Evolutionary conservation across 2,888 invertebrate genomes (phyloP).

Genomic region (Carabus problematicus): DNA sequence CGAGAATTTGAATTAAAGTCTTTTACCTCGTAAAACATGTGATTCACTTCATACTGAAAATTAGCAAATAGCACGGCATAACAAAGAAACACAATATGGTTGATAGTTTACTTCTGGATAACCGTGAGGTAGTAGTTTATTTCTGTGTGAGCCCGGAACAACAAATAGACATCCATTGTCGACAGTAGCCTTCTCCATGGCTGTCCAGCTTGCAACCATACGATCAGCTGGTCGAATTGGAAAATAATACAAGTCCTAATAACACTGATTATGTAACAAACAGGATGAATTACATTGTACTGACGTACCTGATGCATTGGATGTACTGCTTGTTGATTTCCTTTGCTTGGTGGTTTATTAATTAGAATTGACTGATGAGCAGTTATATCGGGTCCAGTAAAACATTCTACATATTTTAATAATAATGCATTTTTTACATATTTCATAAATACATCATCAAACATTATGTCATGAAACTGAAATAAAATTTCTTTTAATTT

Average conservation of each 20-base stretch:
- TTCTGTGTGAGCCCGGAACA: slow-evolving; percentile 77
- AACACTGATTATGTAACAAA: slow-evolving; percentile 22
- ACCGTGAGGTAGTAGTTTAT: not conserved
- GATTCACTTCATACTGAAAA: slow-evolving; percentile 65
- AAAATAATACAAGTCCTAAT: slow-evolving; percentile 85
- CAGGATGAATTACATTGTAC: too few relatives aligned
- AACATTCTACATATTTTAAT: slow-evolving; percentile 72
- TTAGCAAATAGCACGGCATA: not conserved
- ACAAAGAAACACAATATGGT: not conserved
- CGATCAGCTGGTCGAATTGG: slow-evolving; percentile 82
- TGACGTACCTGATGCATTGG: slow-evolving; percentile 71
- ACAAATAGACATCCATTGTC: slow-evolving; percentile 85
- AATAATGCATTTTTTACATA: slow-evolving; percentile 71
- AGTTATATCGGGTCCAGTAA: slow-evolving; percentile 77
- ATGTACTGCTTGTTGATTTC: slow-evolving; percentile 67
- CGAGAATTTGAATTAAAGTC: slow-evolving; percentile 60
- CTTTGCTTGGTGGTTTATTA: slow-evolving; percentile 85
- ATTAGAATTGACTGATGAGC: slow-evolving; percentile 88
- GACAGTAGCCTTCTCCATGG: slow-evolving; percentile 75
- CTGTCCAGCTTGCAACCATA: slow-evolving; percentile 87
- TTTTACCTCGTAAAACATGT: slow-evolving; percentile 73
- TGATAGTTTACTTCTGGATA: slow-evolving; percentile 4
- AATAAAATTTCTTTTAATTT: too few relatives aligned
- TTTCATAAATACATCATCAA: slow-evolving; percentile 74
- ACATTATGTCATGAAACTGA: slow-evolving; percentile 76